phyloP scores from a whole-genome alignment of 1,140 invertebrate species.

The Scaptodrosophila lebanonensis region DNA sequence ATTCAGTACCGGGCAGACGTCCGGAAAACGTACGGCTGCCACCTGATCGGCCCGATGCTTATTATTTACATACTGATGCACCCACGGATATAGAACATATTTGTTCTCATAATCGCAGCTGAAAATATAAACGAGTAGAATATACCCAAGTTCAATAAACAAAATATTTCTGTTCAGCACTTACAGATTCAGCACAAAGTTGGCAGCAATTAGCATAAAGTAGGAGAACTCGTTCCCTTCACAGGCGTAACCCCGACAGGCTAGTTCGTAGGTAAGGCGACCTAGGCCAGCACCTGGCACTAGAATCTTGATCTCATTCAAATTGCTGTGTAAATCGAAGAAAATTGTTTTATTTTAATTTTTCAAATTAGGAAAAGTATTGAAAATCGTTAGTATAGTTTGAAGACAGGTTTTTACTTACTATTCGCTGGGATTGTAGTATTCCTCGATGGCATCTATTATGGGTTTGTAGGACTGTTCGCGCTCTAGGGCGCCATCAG shows the following conservation, averaged over 20 bases:
- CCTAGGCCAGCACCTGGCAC: conserved; percentile 97
- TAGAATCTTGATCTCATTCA: conserved; percentile 84
- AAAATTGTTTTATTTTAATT: neutral
- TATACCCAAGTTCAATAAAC: neutral
- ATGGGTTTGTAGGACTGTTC: conserved; percentile 94
- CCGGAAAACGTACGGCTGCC: conserved; percentile 89
- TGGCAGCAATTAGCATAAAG: conserved; percentile 97
- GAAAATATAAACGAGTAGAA: neutral
- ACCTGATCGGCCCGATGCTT: conserved; percentile 89
- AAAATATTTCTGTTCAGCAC: neutral
- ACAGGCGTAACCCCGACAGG: conserved; percentile 90
- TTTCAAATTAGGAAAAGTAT: neutral
- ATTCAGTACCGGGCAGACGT: conserved; percentile 88
- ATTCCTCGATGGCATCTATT: conserved; percentile 87
- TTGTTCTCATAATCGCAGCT: conserved; percentile 68
- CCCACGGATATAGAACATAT: conserved; percentile 87
- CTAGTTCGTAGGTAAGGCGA: conserved; percentile 95
- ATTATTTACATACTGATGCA: conserved; percentile 96
- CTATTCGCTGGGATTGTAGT: conserved; percentile 82
- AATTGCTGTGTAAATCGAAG: conserved; percentile 63
- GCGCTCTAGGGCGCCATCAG: conserved; percentile 88
- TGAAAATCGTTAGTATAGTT: too few relatives aligned
- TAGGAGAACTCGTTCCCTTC: conserved; percentile 99
- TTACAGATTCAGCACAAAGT: conserved; percentile 95
- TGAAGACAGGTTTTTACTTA: conserved; percentile 46